A percentile compares a stretch with the other conserved stretches of the same genome.
These are phyloP conservation scores for Tetraneura akinire DNA, from an alignment of 1,140 invertebrate species.

Conservation along the genomic window DNA sequence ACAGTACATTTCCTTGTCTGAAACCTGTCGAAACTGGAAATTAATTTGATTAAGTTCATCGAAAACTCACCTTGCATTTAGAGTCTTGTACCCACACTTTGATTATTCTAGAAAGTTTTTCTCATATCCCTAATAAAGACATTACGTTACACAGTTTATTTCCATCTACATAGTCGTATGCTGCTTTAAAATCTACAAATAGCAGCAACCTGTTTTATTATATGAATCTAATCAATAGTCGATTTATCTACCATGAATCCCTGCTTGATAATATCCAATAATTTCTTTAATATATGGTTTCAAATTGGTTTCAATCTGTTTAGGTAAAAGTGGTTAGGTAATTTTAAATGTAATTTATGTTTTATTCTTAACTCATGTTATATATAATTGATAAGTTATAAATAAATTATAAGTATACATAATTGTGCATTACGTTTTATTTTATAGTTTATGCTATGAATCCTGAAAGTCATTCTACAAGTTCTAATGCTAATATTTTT, in stretches of 20 bases:
- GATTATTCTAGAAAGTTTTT: neutral
- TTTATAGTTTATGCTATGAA: too few relatives aligned
- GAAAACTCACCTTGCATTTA: slow-evolving; percentile 14
- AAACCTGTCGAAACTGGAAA: neutral
- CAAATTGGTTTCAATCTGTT: slow-evolving; percentile 46
- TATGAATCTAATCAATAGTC: too few relatives aligned
- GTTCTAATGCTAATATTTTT: too few relatives aligned
- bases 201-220: too few relatives aligned
- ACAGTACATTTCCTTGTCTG: neutral
- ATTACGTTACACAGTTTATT: slow-evolving; percentile 5
- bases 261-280: slow-evolving; percentile 12
- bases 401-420: too few relatives aligned
- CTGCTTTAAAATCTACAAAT: too few relatives aligned
- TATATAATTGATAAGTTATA: slow-evolving; percentile 26
- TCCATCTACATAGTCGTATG: neutral
- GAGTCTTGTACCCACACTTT: neutral
- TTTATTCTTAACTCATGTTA: too few relatives aligned
- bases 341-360: too few relatives aligned
- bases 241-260: slow-evolving; percentile 22
- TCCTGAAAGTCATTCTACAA: too few relatives aligned
- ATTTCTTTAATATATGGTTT: slow-evolving; percentile 28
- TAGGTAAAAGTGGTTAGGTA: slow-evolving; percentile 47
- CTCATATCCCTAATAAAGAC: neutral
- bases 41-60: neutral
- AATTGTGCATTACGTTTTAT: too few relatives aligned